Base-by-base conservation (phyloP, 2,113 vertebrate genomes). In the Cyprinodon tularosa region DNA sequence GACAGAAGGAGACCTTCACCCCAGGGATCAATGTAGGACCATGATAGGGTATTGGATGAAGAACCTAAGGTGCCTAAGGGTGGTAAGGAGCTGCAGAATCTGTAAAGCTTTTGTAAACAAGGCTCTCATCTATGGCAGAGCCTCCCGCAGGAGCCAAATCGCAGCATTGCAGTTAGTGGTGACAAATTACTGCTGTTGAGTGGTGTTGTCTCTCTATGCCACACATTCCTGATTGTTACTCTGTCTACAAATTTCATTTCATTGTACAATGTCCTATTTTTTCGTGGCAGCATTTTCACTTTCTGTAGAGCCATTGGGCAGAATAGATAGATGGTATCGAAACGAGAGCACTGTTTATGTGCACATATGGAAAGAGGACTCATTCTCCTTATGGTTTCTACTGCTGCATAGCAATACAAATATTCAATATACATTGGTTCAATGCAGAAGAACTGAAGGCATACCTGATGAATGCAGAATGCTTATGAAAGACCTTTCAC, bases 171-270 rank as follows among this genome's bases (percentile, higher is more conserved):
- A 81, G 83, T 91, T 89, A 88, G 82, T 13, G 65, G 75, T 88
- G 91, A 91, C 84, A 89, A 92, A 94, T 81, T 88, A 84, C 79
- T 82, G 74, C 86, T 78, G 77, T 61, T 88, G 82, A 86, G 78
- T 74, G 72, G 74, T 66, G 76, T 44, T 67, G 80, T 88, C 86
- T 61, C 84, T 77, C 22, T 74, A 82, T 72, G 70, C 67, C 9
- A 60, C 53, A 63, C 39, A 40, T 83, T 77, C 81, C 79, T 20
- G 65, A 68, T 80, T 81, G 68, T 83, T 85, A 76, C 76, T 75
- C 63, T 40, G 22, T 82, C 84, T 78, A 71, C 6, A 8, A 68
- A 89, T 90, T 87, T 89, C 81, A 90, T 93, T 90, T 89, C 75
- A 45, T 62, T 85, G 72, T 86, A 90, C 88, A 90, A 88, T 85